A percentile compares a stretch with the other conserved stretches of the same genome.
These are phyloP conservation scores for Steinernema khuongi DNA, from an alignment of 1,140 invertebrate species.

Conservation along the genomic window DNA sequence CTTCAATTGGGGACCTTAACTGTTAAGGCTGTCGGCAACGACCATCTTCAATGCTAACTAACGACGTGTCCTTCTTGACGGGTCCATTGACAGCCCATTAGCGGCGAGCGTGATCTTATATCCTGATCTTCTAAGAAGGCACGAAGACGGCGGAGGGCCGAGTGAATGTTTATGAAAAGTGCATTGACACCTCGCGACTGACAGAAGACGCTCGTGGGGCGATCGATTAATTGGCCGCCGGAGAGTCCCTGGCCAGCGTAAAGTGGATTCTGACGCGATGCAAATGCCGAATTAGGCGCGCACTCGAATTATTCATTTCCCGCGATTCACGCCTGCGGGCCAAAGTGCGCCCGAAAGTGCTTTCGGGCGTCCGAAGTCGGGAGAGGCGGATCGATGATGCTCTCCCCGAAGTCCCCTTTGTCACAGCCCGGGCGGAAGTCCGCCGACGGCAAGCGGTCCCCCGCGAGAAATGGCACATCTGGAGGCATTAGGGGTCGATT, in stretches of 20 bases:
- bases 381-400: neutral
- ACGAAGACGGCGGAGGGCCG: too few relatives aligned
- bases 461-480: neutral
- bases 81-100: too few relatives aligned
- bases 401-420: neutral
- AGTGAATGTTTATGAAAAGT: too few relatives aligned
- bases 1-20: too few relatives aligned
- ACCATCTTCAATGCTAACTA: too few relatives aligned
- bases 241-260: too few relatives aligned
- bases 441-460: neutral
- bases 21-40: too few relatives aligned
- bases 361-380: neutral
- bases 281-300: slow-evolving; percentile 2
- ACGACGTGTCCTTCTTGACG: too few relatives aligned
- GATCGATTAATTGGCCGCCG: slow-evolving; percentile 1
- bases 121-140: too few relatives aligned
- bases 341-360: neutral
- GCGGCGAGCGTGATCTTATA: too few relatives aligned
- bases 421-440: neutral
- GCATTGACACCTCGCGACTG: too few relatives aligned
- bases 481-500: neutral
- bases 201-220: neutral
- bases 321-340: neutral
- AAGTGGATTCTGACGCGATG: neutral
- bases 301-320: slow-evolving; percentile 13